Evolutionary conservation across 35 echinoderm and acorn worm species (phyloP), one percentile per base, ranked within the genome.

Genomic region (Patiria miniata): DNA sequence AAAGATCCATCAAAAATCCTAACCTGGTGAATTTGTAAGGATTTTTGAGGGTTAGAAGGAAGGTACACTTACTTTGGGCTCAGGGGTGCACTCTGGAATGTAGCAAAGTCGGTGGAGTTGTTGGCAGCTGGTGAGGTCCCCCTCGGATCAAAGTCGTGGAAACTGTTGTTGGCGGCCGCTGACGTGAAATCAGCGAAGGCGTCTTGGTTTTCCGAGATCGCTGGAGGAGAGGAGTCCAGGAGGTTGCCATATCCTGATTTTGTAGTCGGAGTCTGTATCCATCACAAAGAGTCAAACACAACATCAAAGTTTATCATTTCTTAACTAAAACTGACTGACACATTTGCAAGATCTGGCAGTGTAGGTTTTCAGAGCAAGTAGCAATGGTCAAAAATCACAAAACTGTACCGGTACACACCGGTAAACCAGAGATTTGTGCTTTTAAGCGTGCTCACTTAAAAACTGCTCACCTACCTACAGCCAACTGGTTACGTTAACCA

Each of bases 141-240:
- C 37, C 95, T 93, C 0, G 95, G 95, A 39, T 97, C 93, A 77
- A 97, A 97, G 69, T 97, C 92, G 59, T 88, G 83, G 78, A 99
- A 77, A 68, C 93, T 94, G 29, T 94, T 88, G 34, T 89, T 90
- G 8, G 95, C 91, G 1, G 61, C 83, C 1, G 93, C 83, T 1
- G 95, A 97, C 19, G 92, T 83, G 77, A 99, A 94, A 73, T 99
- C 96, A 8, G 96, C 93, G 87, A 94, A 99, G 12, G 78, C 33
- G 51, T 91, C 91, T 80, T 87, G 78, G 8, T 80, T 58, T 8
- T 40, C 61, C 1, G 73, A 21, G 42, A 12, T 47, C 15, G 29
- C 28, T n/a, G 47, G 89, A 1, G 30, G n/a, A 29, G 83, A 47
- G 8, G 88, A 77, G 61, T 79, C 85, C 17, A 92, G 76, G 79